Conservation (phyloP, 2,797 vertebrate genomes). For the Sebastes hubbsi region DNA sequence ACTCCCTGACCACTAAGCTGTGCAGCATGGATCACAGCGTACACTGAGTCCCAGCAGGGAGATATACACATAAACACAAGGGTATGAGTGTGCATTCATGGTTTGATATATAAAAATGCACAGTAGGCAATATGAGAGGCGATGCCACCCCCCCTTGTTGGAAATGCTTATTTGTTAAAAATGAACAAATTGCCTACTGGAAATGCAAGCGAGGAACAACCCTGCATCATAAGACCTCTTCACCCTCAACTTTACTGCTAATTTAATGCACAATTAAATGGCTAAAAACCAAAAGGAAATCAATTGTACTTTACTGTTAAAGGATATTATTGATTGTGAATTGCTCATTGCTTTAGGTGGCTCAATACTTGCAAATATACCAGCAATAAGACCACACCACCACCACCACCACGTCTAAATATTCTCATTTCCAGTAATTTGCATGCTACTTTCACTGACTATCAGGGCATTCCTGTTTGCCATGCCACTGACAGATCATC, state of each 20-base stretch:
- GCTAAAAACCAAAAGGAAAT: conserved; percentile 32
- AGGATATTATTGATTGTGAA: conserved; percentile 24
- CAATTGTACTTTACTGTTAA: conserved; percentile 6
- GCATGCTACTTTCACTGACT: neutral
- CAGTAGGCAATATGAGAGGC: neutral
- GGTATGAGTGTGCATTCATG: conserved; percentile 14
- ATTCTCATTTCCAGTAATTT: conserved; percentile 11
- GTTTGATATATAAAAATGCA: conserved; percentile 32
- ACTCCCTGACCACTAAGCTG: conserved; percentile 55
- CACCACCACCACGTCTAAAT: neutral
- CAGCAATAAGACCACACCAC: neutral
- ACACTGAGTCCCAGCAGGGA: conserved; percentile 12
- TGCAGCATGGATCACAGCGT: conserved; percentile 29
- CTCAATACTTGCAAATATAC: conserved; percentile 11
- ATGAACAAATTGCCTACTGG: neutral
- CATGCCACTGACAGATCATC: neutral
- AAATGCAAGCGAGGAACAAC: conserved; percentile 24
- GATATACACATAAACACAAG: conserved; percentile 37
- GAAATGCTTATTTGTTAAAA: neutral
- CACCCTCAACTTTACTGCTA: neutral
- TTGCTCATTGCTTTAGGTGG: neutral
- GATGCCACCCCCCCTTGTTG: no score
- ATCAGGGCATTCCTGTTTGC: neutral
- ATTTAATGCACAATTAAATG: conserved; percentile 2
- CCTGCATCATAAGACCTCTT: neutral